phyloP scores from a whole-genome alignment of 2,113 vertebrate species.

The Martes martes region DNA sequence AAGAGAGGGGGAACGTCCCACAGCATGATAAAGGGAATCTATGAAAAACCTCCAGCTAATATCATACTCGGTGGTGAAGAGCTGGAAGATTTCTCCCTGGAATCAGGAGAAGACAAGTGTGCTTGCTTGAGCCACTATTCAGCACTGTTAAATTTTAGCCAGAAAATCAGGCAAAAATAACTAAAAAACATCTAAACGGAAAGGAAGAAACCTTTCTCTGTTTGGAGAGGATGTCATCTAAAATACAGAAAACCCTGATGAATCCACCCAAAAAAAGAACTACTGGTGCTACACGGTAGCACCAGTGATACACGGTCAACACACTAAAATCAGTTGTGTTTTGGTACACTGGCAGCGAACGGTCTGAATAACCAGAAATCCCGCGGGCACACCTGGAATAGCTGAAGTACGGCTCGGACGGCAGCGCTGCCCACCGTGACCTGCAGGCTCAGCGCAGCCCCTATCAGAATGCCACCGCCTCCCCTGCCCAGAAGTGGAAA shows the following conservation, averaged over 20 bases:
- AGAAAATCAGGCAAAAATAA: not conserved
- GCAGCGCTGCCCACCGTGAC: not conserved
- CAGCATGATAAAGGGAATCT: not conserved
- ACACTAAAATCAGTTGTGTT: not conserved
- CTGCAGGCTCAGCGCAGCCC: not conserved
- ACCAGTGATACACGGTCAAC: not conserved
- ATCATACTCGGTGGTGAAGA: too few species aligned
- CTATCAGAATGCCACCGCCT: not conserved
- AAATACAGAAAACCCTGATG: not conserved
- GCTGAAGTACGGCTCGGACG: not conserved
- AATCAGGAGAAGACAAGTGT: not conserved
- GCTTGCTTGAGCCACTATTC: not conserved
- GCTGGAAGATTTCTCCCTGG: not conserved
- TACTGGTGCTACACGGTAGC: too few species aligned
- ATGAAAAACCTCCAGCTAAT: not conserved
- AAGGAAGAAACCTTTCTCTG: not conserved
- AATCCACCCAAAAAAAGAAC: too few species aligned
- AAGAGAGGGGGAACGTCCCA: not conserved
- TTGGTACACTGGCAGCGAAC: not conserved
- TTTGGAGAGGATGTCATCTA: not conserved
- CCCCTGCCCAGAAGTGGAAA: not conserved
- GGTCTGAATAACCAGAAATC: not conserved
- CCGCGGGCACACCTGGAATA: too few species aligned
- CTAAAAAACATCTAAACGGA: not conserved
- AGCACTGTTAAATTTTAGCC: not conserved